Evolutionary conservation across 2,113 vertebrate species (phyloP), one percentile per base, ranked within the genome.

Genomic region (Labeo catla): DNA sequence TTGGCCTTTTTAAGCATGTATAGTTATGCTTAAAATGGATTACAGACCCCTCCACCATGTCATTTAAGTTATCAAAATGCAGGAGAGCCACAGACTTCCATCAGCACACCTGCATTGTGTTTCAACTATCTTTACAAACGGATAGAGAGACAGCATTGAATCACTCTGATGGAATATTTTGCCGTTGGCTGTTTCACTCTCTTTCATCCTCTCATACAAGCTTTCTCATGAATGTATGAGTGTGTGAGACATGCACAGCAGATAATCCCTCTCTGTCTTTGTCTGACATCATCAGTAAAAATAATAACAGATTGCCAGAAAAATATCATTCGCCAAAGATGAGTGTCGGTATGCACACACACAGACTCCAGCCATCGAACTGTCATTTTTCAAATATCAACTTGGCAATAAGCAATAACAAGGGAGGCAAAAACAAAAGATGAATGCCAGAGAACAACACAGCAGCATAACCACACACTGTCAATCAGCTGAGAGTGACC

Each of bases 401-500:
- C 43, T 34, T 68, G n/a, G 61, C 45, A 68, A 45, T 81, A 47
- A 23, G 57, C 16, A 81, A 81, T 68, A 82, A 68, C 39, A 36
- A 39, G 57, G 21, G 45, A 66, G 54, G 49, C 34, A n/a, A 57
- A 61, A 59, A 21, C 34, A 86, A 66, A 81, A 61, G 63, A 61
- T 2, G 0, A n/a, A 8, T 6, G 11, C 19, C 59, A 68, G 45
- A 19, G 76, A 61, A 28, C 23, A 23, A 76, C 15, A 84, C 57
- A 84, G 74, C 45, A 66, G 76, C 59, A 52, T 15, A 59, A 70
- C 21, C 50, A 34, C 43, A 81, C 10, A 34, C 76, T 68, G 76
- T 68, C 79, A 86, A 21, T 73, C 23, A 63, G 36, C 68, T 4
- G 79, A 39, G 59, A 59, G 68, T 68, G 85, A 89, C 76, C 76